Percentiles rank a stretch among this genome's conserved stretches.
Evolutionary conservation across 2,797 vertebrate genomes (phyloP).

Genomic region (Urocyon cinereoargenteus): DNA sequence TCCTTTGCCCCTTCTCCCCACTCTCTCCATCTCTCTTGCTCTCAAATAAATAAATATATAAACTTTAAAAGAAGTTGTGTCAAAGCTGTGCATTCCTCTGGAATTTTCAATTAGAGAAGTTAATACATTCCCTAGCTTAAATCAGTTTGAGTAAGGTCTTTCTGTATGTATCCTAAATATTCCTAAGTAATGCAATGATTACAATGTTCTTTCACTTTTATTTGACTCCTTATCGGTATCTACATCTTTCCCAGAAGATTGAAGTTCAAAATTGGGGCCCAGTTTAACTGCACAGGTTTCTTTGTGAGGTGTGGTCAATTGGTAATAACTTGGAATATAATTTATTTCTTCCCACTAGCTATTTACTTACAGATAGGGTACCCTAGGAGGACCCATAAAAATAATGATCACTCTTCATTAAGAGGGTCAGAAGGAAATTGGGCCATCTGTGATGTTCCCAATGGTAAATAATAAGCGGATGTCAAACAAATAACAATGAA

Average conservation of each 20-base stretch:
- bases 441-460: slow-evolving; percentile 59
- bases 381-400: slow-evolving; percentile 47
- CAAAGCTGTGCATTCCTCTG: neutral
- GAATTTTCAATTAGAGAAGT: neutral
- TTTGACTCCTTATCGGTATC: neutral
- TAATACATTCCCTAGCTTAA: neutral
- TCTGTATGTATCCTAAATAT: neutral
- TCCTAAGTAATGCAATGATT: neutral
- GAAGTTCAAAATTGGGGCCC: neutral
- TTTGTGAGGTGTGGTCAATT: neutral
- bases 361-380: slow-evolving; percentile 21
- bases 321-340: neutral
- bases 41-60: neutral
- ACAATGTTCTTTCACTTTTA: neutral
- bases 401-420: slow-evolving; percentile 53
- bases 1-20: neutral
- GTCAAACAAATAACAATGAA: slow-evolving; percentile 60
- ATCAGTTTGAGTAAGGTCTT: neutral
- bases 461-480: slow-evolving; percentile 60
- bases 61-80: neutral
- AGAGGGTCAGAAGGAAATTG: slow-evolving; percentile 34
- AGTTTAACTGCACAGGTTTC: neutral
- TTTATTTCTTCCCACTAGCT: neutral
- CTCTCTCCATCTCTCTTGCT: neutral
- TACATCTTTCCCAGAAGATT: neutral